Conservation (phyloP, 2,113 vertebrate species). For the Onychostruthus taczanowskii region DNA sequence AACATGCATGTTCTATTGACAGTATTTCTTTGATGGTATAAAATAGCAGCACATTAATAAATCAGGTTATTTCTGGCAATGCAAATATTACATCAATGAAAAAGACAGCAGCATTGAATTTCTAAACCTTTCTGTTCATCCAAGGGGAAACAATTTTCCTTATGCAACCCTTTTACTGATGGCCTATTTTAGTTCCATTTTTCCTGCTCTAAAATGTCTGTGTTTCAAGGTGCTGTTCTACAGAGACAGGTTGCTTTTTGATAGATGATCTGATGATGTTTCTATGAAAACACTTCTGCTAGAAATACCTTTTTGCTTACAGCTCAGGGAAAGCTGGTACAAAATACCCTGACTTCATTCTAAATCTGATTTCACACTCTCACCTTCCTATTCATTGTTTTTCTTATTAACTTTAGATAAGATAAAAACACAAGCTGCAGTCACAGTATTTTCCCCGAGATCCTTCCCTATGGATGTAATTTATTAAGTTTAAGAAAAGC, state of each 20-base stretch:
- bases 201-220: background rate
- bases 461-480: background rate
- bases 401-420: constrained; percentile 23
- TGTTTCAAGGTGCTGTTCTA: background rate
- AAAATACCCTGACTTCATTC: background rate
- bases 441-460: background rate
- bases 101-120: background rate
- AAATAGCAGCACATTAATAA: background rate
- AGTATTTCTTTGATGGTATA: background rate
- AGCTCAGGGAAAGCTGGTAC: background rate
- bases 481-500: constrained; percentile 25
- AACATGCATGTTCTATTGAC: background rate
- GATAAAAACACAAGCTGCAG: background rate
- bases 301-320: background rate
- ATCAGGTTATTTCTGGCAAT: background rate
- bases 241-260: background rate
- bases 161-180: background rate
- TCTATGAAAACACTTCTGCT: background rate
- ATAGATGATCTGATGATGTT: background rate
- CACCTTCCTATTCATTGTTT: background rate
- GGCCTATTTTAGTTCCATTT: background rate
- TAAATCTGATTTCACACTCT: constrained; percentile 10
- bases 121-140: background rate
- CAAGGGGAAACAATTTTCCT: background rate
- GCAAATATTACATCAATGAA: background rate